Evolutionary conservation across 2,797 vertebrate species (phyloP).

Genomic region (Tauraco hartlaubi): DNA sequence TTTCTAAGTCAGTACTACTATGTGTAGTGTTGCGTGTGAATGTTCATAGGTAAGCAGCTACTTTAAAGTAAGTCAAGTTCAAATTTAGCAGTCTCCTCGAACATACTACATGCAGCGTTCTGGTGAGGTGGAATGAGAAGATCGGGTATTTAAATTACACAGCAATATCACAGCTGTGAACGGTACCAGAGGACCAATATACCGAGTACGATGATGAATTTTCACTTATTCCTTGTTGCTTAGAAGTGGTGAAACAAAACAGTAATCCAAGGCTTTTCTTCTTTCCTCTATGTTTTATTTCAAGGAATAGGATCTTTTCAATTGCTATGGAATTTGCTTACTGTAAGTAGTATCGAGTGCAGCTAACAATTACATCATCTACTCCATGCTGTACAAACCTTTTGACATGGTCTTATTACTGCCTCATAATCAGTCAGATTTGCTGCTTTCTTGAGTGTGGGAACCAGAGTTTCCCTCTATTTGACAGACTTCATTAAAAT

Average conservation of each 20-base stretch:
- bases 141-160: neutral
- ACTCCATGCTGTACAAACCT: neutral
- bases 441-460: neutral
- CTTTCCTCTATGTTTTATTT: neutral
- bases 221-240: neutral
- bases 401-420: neutral
- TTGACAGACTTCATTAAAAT: slow-evolving; percentile 30
- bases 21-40: neutral
- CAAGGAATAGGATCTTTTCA: neutral
- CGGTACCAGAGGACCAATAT: neutral
- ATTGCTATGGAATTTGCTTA: neutral
- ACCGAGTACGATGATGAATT: neutral
- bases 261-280: neutral
- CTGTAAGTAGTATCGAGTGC: neutral
- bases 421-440: neutral
- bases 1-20: neutral
- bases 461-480: neutral
- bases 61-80: neutral
- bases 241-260: neutral
- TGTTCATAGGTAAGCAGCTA: neutral
- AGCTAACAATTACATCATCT: neutral
- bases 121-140: neutral
- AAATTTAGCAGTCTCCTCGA: neutral
- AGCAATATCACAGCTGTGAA: neutral
- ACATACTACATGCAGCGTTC: neutral